These are phyloP conservation scores for Cephus pygmeus DNA, from an alignment of 2,888 invertebrate species.

Conservation along the genomic window DNA sequence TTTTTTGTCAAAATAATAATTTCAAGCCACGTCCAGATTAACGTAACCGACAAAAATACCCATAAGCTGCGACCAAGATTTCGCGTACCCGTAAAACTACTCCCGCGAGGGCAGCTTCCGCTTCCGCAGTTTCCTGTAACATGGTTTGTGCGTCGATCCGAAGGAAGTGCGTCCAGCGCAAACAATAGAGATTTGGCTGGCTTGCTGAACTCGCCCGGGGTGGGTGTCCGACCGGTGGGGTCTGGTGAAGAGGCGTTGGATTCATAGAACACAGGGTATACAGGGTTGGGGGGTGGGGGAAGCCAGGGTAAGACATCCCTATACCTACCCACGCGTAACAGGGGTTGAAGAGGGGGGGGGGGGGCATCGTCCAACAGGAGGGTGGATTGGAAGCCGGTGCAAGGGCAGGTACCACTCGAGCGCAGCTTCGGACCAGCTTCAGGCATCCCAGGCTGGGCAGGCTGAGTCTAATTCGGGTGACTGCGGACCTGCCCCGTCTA, in stretches of 20 bases:
- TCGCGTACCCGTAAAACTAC: not conserved
- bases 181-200: not conserved
- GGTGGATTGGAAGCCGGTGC: not conserved
- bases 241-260: not conserved
- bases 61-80: not conserved
- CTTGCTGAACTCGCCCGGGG: not conserved
- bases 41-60: not conserved
- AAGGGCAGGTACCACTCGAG: not conserved
- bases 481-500: conserved; percentile 44
- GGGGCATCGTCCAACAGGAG: not conserved
- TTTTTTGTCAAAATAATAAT: not conserved
- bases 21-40: not conserved
- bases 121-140: not conserved
- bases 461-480: conserved; percentile 46
- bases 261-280: not conserved
- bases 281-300: not conserved
- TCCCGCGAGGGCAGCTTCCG: not conserved
- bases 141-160: not conserved
- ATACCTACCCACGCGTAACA: not conserved
- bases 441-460: conserved; percentile 4
- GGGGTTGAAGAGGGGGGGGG: too few relatives aligned
- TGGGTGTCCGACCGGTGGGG: too few relatives aligned
- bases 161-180: not conserved
- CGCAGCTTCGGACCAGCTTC: not conserved
- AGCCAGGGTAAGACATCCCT: not conserved